Percentiles rank a stretch among this genome's conserved stretches.
Conservation (phyloP, 2,113 vertebrate genomes). For the Fukomys damarensis region DNA sequence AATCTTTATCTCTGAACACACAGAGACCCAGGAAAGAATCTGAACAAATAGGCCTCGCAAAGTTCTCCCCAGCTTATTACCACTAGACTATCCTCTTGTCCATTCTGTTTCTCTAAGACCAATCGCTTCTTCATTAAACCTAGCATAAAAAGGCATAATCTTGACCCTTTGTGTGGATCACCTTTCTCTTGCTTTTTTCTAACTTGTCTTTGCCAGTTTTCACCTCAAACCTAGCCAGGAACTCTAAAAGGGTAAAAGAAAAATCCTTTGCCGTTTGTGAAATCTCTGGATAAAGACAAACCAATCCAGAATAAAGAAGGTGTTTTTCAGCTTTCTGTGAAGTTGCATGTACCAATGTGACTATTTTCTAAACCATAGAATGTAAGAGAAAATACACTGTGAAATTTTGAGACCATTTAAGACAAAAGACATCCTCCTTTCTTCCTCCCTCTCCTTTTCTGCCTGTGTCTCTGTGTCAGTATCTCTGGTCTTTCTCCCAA, state of each 20-base stretch:
- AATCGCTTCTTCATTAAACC: background rate
- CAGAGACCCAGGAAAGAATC: background rate
- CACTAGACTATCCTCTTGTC: background rate
- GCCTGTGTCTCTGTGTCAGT: background rate
- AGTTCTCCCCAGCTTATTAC: background rate
- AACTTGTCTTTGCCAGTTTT: background rate
- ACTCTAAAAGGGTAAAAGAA: background rate
- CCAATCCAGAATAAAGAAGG: background rate
- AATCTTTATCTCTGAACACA: background rate
- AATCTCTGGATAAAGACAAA: background rate
- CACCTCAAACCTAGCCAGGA: background rate
- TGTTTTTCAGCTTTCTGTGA: background rate
- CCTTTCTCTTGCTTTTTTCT: background rate
- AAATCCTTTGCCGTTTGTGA: background rate
- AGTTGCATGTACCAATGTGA: background rate
- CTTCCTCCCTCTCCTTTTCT: background rate
- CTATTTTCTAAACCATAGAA: background rate
- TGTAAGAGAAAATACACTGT: background rate
- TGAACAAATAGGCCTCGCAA: fast-evolving
- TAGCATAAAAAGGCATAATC: background rate
- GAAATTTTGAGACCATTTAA: background rate
- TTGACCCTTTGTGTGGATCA: background rate
- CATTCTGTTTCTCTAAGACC: background rate
- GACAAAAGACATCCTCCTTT: background rate
- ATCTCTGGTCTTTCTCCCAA: background rate